Conservation (phyloP, 2,113 vertebrate genomes). For the Anguilla rostrata region DNA sequence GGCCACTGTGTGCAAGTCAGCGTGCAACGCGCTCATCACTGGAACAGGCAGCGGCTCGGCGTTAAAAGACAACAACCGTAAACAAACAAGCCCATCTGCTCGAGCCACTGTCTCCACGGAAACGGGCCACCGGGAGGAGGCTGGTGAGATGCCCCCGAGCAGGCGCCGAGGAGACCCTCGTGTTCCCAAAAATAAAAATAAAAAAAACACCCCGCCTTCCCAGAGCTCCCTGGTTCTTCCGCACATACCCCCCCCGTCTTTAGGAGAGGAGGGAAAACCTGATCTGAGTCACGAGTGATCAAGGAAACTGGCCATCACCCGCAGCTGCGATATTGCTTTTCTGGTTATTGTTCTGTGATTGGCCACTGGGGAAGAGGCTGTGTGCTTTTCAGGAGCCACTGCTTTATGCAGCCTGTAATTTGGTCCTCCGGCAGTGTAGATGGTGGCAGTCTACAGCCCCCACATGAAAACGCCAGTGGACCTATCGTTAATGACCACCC, state of each 20-base stretch:
- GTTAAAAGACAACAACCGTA: conserved; percentile 57
- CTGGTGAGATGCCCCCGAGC: background rate
- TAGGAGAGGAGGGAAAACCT: background rate
- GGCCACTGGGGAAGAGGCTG: background rate
- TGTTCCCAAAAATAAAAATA: background rate
- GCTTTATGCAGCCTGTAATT: background rate
- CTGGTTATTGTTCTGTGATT: background rate
- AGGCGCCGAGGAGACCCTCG: background rate
- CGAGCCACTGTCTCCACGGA: conserved; percentile 36
- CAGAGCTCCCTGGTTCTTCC: background rate
- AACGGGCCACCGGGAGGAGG: conserved; percentile 36
- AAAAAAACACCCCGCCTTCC: background rate
- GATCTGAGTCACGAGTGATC: background rate
- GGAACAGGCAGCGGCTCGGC: conserved; percentile 45
- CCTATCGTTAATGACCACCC: background rate
- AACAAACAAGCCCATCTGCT: conserved; percentile 61
- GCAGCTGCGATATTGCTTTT: background rate
- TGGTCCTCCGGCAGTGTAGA: no score
- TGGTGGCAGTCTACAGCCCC: background rate
- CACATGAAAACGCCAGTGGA: background rate
- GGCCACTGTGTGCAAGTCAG: conserved; percentile 4
- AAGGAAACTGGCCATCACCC: background rate
- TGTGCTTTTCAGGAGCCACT: background rate
- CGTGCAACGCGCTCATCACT: background rate
- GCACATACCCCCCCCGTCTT: background rate